Base-by-base conservation (phyloP, 2,797 vertebrate species). In the Coendou prehensilis region DNA sequence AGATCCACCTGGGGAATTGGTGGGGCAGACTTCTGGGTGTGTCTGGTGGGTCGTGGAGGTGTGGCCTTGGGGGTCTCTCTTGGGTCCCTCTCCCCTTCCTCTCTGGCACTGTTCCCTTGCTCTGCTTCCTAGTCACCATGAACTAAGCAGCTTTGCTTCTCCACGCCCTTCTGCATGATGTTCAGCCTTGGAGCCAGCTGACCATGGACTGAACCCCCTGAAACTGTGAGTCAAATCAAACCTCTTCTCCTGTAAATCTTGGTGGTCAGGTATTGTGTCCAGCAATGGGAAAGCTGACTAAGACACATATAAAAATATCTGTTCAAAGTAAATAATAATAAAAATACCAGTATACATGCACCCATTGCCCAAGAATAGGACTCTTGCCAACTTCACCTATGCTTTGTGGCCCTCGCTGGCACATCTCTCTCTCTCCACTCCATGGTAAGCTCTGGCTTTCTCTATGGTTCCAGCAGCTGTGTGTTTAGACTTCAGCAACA, bases 241-340 rank as follows among this genome's bases (percentile, higher is more conserved):
- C 14, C 63, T 67, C 13, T n/a, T 14, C 63, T 64, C 61, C 61
- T 64, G 15, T 67, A 33, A 67, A 2, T 2, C 17, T 14, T 6
- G 63, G 30, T 30, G 17, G 63, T 17, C 30, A 2, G 63, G 30
- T 1, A 64, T 5, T 5, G 4, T 30, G 61, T 30, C 28, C 28
- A 33, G 61, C 61, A 64, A 30, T 30, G 63, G 14, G 63, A 67
- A 67, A 1, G 63, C 10, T 9, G 26, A 63, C 63, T 67, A 15
- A 33, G 0, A n/a, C 63, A 28, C 26, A 73, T 45, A n/a, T 61
- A 18, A 93, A 63, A 11, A 30, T 37, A 33, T 47, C 26, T 78
- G 33, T 61, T 86, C n/a, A 71, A 88, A 63, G 63, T 87, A 79
- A 94, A 89, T 56, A 64, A 20, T 45, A 84, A 47, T 30, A 61